These are phyloP conservation scores for Halocaridina rubra DNA, from an alignment of 2,888 invertebrate genomes.

Conservation along the genomic window DNA sequence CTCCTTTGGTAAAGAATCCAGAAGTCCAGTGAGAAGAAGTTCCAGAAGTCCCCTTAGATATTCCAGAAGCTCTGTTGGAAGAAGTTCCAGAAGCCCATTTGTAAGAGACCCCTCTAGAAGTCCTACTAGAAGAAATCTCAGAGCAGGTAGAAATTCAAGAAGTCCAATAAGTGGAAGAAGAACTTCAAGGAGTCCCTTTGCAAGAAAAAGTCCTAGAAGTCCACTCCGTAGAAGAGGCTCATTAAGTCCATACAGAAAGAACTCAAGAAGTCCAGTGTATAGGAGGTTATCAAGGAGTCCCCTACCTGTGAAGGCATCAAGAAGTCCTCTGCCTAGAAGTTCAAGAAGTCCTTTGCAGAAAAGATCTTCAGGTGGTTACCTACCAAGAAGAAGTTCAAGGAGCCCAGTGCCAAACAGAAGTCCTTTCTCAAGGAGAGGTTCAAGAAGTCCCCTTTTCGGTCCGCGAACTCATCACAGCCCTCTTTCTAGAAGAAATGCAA, in stretches of 20 bases:
- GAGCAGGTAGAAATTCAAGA: not conserved
- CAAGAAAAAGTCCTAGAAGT: not conserved
- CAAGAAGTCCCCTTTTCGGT: not conserved
- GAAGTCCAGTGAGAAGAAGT: not conserved
- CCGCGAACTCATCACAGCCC: not conserved
- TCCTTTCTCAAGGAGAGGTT: not conserved
- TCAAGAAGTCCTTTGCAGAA: not conserved
- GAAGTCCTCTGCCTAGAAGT: slow-evolving; percentile 16
- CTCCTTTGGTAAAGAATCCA: not conserved
- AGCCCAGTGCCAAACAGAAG: slow-evolving; percentile 15
- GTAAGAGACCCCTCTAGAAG: not conserved
- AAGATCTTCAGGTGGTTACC: too few relatives aligned
- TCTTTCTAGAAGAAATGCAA: not conserved
- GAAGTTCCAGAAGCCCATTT: slow-evolving; percentile 31
- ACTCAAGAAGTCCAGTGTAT: slow-evolving; percentile 27
- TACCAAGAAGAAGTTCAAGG: not conserved
- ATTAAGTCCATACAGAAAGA: slow-evolving; percentile 27
- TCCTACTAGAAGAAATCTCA: not conserved
- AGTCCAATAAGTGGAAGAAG: not conserved
- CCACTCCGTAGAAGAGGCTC: slow-evolving; percentile 4
- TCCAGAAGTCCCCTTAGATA: not conserved
- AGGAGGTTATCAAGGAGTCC: slow-evolving; percentile 40
- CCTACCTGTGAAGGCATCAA: not conserved
- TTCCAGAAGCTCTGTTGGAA: not conserved
- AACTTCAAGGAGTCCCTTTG: slow-evolving; percentile 10